Evolutionary conservation across 2,797 vertebrate genomes (phyloP).

Genomic region (Sternotherus odoratus): DNA sequence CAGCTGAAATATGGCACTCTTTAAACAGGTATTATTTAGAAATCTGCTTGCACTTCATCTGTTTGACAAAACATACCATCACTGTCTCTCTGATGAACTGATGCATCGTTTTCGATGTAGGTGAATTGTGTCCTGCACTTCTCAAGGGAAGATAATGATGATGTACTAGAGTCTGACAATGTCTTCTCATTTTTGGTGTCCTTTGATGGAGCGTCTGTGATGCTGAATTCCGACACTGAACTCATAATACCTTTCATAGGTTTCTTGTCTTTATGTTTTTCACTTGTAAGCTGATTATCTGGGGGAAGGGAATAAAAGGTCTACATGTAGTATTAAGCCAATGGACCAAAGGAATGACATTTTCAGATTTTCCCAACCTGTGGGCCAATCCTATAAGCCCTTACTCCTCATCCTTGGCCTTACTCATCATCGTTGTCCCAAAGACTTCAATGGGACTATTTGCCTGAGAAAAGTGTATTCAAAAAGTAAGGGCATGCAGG

Average conservation of each 20-base stretch:
- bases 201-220: constrained; percentile 77
- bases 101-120: constrained; percentile 84
- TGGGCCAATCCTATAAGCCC: constrained; percentile 5
- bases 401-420: constrained; percentile 34
- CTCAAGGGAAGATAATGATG: constrained; percentile 86
- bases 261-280: constrained; percentile 81
- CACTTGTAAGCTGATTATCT: constrained; percentile 81
- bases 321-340: constrained; percentile 13
- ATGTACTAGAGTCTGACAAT: constrained; percentile 77
- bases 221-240: constrained; percentile 78
- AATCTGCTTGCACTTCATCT: constrained; percentile 48
- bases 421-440: background rate
- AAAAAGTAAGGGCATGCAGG: background rate
- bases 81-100: constrained; percentile 84
- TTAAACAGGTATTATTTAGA: constrained; percentile 71
- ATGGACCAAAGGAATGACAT: constrained; percentile 54
- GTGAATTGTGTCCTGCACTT: constrained; percentile 85
- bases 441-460: background rate
- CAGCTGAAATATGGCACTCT: constrained; percentile 53
- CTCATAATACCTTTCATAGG: constrained; percentile 79
- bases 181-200: constrained; percentile 79
- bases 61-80: constrained; percentile 86
- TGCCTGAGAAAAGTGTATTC: background rate
- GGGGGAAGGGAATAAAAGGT: constrained; percentile 20
- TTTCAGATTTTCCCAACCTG: constrained; percentile 24